phyloP scores from a whole-genome alignment of 2,113 vertebrate species.

The Haplotaxodon microlepis region DNA sequence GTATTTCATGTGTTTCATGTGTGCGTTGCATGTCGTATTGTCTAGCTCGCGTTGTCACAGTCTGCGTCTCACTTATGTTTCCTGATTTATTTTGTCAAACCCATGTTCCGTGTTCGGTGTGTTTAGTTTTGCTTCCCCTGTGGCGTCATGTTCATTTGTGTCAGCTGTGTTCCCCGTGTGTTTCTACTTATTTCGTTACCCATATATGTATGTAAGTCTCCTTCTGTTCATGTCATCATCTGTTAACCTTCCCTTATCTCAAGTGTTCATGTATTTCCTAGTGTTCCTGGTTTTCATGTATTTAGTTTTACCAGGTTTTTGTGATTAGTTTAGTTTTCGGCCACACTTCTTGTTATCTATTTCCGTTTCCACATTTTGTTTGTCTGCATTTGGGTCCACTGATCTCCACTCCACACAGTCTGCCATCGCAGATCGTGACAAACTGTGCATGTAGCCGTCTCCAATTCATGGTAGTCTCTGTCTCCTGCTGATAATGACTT shows the following conservation, averaged over 20 bases:
- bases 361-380: not conserved
- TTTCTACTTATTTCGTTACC: not conserved
- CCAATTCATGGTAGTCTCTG: not conserved
- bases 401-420: not conserved
- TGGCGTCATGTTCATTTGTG: not conserved
- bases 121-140: not conserved
- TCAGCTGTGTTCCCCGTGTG: not conserved
- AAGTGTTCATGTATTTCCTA: not conserved
- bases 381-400: not conserved
- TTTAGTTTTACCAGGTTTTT: not conserved
- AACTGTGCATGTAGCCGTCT: not conserved
- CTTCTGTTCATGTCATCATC: not conserved
- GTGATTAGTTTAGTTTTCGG: not conserved
- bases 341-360: not conserved
- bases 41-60: not conserved
- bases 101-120: not conserved
- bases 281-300: not conserved
- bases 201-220: not conserved
- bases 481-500: not conserved
- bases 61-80: not conserved
- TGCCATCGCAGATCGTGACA: not conserved
- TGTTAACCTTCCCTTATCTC: not conserved
- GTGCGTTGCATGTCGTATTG: not conserved
- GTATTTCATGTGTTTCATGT: not conserved
- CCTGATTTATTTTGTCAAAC: not conserved